These are phyloP conservation scores for Atrichornis clamosus DNA, from an alignment of 2,113 vertebrate genomes.

Conservation along the genomic window DNA sequence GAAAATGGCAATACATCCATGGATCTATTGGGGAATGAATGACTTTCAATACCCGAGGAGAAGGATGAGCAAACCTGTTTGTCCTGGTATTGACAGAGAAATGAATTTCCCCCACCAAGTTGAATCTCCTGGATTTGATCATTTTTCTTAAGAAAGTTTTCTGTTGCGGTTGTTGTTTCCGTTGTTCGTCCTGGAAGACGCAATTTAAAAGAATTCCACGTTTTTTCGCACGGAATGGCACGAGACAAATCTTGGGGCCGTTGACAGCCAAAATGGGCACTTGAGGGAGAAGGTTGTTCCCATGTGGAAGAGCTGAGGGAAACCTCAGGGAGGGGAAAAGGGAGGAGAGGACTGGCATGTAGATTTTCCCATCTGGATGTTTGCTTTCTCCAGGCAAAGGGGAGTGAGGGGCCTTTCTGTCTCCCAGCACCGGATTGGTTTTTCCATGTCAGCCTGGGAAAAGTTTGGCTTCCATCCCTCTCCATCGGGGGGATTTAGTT, in stretches of 20 bases:
- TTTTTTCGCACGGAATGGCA: no score
- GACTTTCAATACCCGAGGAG: neutral
- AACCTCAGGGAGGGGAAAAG: neutral
- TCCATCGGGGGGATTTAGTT: rapidly evolving
- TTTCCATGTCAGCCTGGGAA: no score
- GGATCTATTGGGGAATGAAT: neutral
- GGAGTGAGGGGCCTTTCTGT: neutral
- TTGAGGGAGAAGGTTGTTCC: neutral
- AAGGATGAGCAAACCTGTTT: constrained; percentile 1
- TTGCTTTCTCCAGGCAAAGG: neutral
- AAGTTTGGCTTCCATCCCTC: neutral
- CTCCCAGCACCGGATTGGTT: neutral
- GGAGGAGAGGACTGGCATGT: neutral
- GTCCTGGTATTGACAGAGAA: neutral
- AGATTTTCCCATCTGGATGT: neutral
- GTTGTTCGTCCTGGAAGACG: neutral
- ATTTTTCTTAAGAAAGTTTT: neutral
- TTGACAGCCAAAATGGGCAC: neutral
- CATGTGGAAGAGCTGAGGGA: neutral
- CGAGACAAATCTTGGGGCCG: neutral
- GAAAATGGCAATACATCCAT: neutral
- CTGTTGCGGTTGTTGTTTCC: neutral
- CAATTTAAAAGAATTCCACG: neutral
- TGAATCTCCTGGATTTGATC: neutral
- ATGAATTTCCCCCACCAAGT: neutral